phyloP scores from a whole-genome alignment of 2,888 invertebrate species.

The Drosophila paramelanica region DNA sequence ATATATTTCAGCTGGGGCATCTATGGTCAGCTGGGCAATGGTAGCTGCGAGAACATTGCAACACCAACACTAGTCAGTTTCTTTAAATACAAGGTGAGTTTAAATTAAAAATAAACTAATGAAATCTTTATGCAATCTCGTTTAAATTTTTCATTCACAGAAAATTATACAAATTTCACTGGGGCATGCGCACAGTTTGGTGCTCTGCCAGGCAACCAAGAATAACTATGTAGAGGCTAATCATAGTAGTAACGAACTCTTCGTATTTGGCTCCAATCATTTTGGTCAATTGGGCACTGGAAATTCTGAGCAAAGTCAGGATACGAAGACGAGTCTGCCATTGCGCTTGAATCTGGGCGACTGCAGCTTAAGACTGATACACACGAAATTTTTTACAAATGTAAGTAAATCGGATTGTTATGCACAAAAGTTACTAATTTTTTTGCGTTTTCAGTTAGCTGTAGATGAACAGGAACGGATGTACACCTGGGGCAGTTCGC shows the following conservation, averaged over 20 bases:
- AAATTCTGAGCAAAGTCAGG: slow-evolving; percentile 53
- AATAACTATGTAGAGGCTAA: slow-evolving; percentile 55
- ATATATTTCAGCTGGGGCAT: slow-evolving; percentile 91
- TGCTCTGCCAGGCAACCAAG: slow-evolving; percentile 77
- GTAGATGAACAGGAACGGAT: slow-evolving; percentile 88
- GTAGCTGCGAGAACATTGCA: slow-evolving; percentile 89
- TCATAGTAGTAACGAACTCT: slow-evolving; percentile 86
- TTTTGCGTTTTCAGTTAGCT: slow-evolving; percentile 86
- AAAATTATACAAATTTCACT: slow-evolving; percentile 86
- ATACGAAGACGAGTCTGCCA: slow-evolving; percentile 83
- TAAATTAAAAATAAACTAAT: no score
- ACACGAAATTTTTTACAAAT: slow-evolving; percentile 91
- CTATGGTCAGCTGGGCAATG: slow-evolving; percentile 96
- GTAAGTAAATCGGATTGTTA: slow-evolving; percentile 85
- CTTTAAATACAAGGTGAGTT: slow-evolving; percentile 85
- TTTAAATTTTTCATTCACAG: slow-evolving; percentile 46
- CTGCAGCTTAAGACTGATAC: slow-evolving; percentile 85
- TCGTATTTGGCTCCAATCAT: slow-evolving; percentile 93
- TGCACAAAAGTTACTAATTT: background rate
- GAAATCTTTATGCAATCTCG: background rate
- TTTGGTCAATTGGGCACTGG: slow-evolving; percentile 94
- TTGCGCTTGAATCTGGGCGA: slow-evolving; percentile 84
- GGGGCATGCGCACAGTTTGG: slow-evolving; percentile 85
- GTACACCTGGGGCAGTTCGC: slow-evolving; percentile 92
- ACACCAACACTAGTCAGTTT: slow-evolving; percentile 86